These are phyloP conservation scores for Pipistrellus pygmaeus DNA, from an alignment of 2,797 vertebrate species.

Conservation along the genomic window DNA sequence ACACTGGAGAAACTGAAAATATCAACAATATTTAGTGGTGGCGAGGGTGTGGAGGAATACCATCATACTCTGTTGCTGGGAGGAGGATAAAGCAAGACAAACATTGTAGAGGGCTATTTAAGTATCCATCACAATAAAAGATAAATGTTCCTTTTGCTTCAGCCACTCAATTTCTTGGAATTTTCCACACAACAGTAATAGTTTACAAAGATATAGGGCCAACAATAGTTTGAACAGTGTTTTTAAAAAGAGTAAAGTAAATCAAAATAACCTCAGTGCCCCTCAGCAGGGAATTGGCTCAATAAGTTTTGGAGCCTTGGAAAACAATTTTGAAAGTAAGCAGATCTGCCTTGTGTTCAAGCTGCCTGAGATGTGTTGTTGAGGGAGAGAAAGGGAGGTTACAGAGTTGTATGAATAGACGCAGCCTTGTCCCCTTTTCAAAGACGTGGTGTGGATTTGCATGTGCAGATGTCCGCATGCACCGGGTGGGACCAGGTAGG, in stretches of 20 bases:
- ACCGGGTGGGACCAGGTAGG: fast-evolving
- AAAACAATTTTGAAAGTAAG: neutral
- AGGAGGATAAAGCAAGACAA: neutral
- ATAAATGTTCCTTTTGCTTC: neutral
- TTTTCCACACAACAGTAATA: neutral
- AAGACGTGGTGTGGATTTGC: neutral
- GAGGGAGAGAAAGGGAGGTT: neutral
- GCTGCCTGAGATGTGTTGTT: neutral
- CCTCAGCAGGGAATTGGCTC: neutral
- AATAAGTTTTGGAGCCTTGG: neutral
- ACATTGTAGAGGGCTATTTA: neutral
- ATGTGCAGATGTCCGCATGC: fast-evolving
- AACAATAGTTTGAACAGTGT: neutral
- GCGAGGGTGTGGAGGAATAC: neutral
- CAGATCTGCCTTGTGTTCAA: neutral
- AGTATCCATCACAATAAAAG: neutral
- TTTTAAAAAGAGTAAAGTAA: constrained; percentile 29
- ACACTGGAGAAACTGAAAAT: neutral
- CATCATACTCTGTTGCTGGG: neutral
- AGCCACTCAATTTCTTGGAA: constrained; percentile 17
- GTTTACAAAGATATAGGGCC: neutral
- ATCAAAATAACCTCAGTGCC: neutral
- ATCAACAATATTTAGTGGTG: neutral
- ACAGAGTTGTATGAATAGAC: neutral
- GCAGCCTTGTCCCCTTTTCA: neutral